These are phyloP conservation scores for Prunella himalayana DNA, from an alignment of 2,113 vertebrate genomes.

Conservation along the genomic window DNA sequence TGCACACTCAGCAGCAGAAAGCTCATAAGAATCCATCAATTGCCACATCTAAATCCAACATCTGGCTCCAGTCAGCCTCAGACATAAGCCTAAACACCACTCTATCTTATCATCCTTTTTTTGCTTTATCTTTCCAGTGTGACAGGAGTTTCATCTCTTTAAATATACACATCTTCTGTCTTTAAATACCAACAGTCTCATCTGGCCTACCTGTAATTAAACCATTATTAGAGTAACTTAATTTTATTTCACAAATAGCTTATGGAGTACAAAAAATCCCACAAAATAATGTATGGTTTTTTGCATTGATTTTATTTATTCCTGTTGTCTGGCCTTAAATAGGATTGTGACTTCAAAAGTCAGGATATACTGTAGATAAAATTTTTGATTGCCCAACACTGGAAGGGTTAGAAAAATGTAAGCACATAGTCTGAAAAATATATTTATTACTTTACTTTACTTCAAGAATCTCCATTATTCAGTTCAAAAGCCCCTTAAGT, in stretches of 20 bases:
- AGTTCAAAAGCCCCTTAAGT: neutral
- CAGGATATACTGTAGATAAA: neutral
- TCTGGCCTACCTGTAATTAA: neutral
- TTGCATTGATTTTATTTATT: neutral
- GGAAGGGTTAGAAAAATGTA: neutral
- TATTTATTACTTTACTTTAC: neutral
- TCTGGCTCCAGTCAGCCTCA: neutral
- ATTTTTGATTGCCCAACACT: neutral
- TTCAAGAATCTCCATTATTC: neutral
- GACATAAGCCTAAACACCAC: neutral
- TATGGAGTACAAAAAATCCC: neutral
- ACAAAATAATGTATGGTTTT: neutral
- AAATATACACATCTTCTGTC: neutral
- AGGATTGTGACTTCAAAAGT: neutral
- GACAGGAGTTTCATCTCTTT: neutral
- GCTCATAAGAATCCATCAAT: neutral
- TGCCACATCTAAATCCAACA: neutral
- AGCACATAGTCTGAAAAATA: neutral
- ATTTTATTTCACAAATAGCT: neutral
- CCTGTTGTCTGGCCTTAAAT: neutral
- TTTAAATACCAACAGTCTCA: neutral
- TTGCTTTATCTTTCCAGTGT: neutral
- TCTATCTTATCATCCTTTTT: neutral
- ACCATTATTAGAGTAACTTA: neutral
- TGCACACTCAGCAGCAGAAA: neutral